Evolutionary conservation across 2,113 vertebrate species (phyloP).

Genomic region (Pyrgilauda ruficollis): DNA sequence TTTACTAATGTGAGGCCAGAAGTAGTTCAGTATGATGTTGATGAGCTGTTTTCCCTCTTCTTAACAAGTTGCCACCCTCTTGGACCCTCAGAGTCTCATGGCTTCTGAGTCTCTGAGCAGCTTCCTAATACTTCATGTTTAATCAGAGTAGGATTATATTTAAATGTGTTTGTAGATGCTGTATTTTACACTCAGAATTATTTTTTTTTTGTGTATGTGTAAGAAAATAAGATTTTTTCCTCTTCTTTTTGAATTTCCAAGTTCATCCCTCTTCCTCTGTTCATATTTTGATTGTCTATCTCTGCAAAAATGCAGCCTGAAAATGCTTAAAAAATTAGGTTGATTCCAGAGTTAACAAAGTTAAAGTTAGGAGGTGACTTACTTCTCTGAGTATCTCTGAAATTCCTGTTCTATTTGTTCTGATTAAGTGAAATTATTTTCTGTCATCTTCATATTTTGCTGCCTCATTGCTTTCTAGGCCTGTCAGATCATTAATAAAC

Average conservation of each 20-base stretch:
- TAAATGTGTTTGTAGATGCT: neutral
- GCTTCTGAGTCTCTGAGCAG: neutral
- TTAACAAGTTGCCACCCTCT: neutral
- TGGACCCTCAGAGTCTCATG: neutral
- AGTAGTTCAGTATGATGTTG: neutral
- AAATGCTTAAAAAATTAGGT: neutral
- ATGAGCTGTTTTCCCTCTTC: neutral
- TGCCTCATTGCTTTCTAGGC: neutral
- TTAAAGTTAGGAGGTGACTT: neutral
- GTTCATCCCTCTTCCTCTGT: neutral
- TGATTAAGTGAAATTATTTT: constrained; percentile 4
- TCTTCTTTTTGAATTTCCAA: neutral
- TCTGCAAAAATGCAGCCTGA: neutral
- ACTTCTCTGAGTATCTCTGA: neutral
- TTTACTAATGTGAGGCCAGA: neutral
- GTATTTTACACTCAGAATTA: neutral
- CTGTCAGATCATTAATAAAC: neutral
- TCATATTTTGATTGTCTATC: neutral
- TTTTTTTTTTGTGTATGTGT: too few relatives aligned
- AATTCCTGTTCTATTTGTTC: neutral
- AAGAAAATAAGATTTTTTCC: neutral
- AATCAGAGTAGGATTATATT: neutral
- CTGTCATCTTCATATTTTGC: neutral
- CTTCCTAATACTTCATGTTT: neutral
- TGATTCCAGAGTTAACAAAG: neutral